These are phyloP conservation scores for Glyptemys insculpta DNA, from an alignment of 2,797 vertebrate species.

Conservation along the genomic window DNA sequence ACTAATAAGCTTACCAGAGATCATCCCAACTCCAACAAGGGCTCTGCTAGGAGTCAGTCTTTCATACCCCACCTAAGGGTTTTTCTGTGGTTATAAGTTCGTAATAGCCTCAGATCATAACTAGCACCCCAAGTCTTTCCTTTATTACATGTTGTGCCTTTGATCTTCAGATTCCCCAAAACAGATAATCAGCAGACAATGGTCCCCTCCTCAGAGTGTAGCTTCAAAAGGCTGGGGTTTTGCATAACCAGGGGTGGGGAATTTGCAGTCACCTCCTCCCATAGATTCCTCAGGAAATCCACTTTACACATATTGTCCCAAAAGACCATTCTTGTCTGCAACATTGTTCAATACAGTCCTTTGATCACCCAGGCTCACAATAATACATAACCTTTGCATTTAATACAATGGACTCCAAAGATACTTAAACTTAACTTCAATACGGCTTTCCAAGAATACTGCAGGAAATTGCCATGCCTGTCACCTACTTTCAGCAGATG, in stretches of 20 bases:
- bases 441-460: background rate
- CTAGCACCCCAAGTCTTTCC: background rate
- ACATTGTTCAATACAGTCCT: background rate
- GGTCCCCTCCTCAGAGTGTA: background rate
- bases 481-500: background rate
- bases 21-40: background rate
- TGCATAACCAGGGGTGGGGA: background rate
- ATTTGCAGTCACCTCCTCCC: background rate
- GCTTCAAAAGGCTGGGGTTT: background rate
- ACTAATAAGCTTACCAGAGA: background rate
- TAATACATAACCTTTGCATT: background rate
- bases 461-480: background rate
- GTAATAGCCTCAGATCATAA: background rate
- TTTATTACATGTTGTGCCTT: background rate
- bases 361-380: background rate
- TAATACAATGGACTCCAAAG: background rate
- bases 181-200: background rate
- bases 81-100: background rate
- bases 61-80: background rate
- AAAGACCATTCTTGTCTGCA: background rate
- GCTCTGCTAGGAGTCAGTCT: background rate
- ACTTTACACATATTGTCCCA: background rate
- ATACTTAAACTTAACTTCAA: background rate
- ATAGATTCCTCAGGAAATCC: background rate
- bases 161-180: background rate